phyloP scores from a whole-genome alignment of 2,888 invertebrate genomes.

The Eristalis intricaria region DNA sequence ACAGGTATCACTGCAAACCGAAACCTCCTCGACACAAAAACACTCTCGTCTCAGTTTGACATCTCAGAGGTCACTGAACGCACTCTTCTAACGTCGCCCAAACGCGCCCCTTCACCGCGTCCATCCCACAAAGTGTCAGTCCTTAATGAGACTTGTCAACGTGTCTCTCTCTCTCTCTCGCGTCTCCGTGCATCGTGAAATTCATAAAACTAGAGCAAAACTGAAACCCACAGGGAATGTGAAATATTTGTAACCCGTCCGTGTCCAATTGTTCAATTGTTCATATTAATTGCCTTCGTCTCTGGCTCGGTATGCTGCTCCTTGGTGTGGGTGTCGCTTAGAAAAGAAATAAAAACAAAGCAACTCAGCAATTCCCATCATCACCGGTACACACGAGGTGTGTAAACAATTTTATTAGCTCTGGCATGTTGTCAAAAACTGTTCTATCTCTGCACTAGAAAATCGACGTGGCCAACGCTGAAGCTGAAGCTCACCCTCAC shows the following conservation, averaged over 20 bases:
- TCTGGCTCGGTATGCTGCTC: neutral
- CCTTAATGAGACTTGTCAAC: neutral
- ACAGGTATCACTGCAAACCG: no score
- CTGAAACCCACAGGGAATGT: neutral
- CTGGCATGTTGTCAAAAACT: constrained; percentile 39
- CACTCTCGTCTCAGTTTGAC: no score
- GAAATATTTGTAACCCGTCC: neutral
- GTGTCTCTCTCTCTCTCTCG: neutral
- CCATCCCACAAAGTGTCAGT: neutral
- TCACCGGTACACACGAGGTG: constrained; percentile 1
- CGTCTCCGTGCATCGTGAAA: neutral
- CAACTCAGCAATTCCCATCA: neutral
- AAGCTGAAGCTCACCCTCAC: neutral
- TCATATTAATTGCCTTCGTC: constrained; percentile 4
- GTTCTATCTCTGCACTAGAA: neutral
- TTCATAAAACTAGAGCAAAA: neutral
- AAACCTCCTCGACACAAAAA: no score
- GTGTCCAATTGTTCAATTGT: constrained; percentile 21
- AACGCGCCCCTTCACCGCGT: neutral
- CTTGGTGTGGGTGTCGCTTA: constrained; percentile 4
- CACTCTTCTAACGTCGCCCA: no score
- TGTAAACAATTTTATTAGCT: constrained; percentile 50
- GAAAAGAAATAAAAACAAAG: neutral
- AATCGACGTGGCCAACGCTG: neutral
- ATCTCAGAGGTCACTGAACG: no score